Evolutionary conservation across 2,113 vertebrate species (phyloP).

Genomic region (Brevimyrus niger): DNA sequence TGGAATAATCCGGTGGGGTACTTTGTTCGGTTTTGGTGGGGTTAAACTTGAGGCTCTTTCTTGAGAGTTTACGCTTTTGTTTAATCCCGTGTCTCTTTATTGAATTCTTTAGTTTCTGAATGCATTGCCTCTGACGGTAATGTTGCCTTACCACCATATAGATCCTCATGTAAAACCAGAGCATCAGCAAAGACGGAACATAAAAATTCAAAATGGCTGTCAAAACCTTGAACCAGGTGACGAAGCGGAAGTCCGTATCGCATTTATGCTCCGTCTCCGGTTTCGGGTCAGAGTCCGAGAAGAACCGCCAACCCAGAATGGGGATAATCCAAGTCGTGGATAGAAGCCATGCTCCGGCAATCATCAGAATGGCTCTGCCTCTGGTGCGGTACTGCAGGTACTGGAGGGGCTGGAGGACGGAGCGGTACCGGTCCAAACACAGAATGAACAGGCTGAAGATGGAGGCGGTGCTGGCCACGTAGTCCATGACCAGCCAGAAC

Average conservation of each 20-base stretch:
- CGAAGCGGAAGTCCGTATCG: conserved; percentile 82
- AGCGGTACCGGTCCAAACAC: conserved; percentile 86
- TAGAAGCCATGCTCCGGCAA: conserved; percentile 77
- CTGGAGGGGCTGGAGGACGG: conserved; percentile 75
- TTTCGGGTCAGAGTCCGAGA: conserved; percentile 47
- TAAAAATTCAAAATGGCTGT: conserved; percentile 89
- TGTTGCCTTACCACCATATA: conserved; percentile 75
- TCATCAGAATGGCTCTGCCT: conserved; percentile 68
- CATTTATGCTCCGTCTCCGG: conserved; percentile 55
- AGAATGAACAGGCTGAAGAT: conserved; percentile 88
- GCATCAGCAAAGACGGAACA: conserved; percentile 80
- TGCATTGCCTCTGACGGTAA: conserved; percentile 67
- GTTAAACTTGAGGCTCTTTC: conserved; percentile 33
- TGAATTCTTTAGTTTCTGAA: conserved; percentile 54
- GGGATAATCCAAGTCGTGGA: conserved; percentile 84
- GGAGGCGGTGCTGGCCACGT: conserved; percentile 89
- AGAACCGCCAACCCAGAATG: conserved; percentile 79
- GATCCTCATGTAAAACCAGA: conserved; percentile 84
- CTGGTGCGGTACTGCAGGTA: conserved; percentile 87
- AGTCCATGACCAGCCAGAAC: conserved; percentile 98
- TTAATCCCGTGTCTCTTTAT: conserved; percentile 45
- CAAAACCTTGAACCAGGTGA: conserved; percentile 87
- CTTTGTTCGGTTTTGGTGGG: conserved; percentile 32
- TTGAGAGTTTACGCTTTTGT: conserved; percentile 29
- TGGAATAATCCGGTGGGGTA: conserved; percentile 38